phyloP scores from a whole-genome alignment of 2,797 vertebrate genomes.

The Falco rusticolus region DNA sequence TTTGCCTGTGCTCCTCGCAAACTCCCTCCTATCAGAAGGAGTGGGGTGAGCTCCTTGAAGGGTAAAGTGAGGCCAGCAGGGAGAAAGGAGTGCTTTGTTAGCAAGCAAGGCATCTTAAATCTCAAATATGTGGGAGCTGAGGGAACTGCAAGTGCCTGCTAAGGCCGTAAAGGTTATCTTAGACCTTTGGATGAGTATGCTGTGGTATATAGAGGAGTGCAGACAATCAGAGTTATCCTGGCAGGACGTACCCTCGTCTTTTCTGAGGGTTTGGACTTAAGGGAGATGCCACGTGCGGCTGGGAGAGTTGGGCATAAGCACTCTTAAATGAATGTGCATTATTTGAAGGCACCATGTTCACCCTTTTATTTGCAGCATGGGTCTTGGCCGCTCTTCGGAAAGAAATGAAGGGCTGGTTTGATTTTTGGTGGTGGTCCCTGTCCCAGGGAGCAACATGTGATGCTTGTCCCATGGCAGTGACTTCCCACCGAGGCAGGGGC shows the following conservation, averaged over 20 bases:
- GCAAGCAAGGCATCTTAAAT: no score
- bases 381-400: not conserved
- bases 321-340: not conserved
- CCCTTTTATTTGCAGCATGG: no score
- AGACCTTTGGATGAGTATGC: not conserved
- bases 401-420: not conserved
- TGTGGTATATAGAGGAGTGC: rapidly evolving
- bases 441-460: not conserved
- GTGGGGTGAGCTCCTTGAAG: not conserved
- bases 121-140: rapidly evolving
- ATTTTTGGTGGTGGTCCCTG: rapidly evolving
- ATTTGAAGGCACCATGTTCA: rapidly evolving
- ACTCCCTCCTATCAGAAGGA: not conserved
- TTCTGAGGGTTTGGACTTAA: not conserved
- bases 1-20: rapidly evolving
- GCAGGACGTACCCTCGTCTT: rapidly evolving
- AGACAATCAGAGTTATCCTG: not conserved
- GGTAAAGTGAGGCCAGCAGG: rapidly evolving
- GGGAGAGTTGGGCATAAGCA: rapidly evolving
- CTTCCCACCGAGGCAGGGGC: no score
- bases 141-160: not conserved
- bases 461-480: rapidly evolving
- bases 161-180: not conserved
- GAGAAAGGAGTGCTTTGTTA: not conserved
- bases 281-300: rapidly evolving